phyloP scores from a whole-genome alignment of 2,888 invertebrate species.

The Eupsilia transversa region DNA sequence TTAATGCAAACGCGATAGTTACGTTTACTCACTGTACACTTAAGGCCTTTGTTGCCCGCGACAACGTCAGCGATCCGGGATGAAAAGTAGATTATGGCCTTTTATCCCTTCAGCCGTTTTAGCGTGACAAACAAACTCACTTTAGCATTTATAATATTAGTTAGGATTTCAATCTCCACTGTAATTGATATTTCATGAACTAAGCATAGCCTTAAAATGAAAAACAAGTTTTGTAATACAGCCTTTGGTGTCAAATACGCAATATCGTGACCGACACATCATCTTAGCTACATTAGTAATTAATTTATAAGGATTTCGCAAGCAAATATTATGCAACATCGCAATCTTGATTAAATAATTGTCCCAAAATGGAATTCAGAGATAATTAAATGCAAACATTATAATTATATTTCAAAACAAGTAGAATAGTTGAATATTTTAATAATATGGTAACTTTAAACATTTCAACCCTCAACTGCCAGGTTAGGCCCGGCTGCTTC shows the following conservation, averaged over 20 bases:
- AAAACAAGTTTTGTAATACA: slow-evolving; percentile 37
- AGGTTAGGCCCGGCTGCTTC: too few relatives aligned
- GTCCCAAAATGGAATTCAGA: slow-evolving; percentile 9
- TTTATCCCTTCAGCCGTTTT: too few relatives aligned
- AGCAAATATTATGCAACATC: slow-evolving; percentile 29
- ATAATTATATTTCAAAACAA: background rate
- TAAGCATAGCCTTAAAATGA: background rate
- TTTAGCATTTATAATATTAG: too few relatives aligned
- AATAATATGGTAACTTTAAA: background rate
- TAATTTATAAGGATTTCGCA: slow-evolving; percentile 28
- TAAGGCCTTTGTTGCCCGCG: too few relatives aligned
- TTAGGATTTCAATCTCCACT: too few relatives aligned
- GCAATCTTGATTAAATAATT: slow-evolving; percentile 16
- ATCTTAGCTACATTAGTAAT: slow-evolving; percentile 13
- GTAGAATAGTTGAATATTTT: background rate
- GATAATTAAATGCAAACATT: slow-evolving; percentile 13
- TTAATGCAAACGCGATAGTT: too few relatives aligned
- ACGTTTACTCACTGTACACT: too few relatives aligned
- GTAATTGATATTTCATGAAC: slow-evolving; percentile 4
- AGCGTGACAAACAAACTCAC: too few relatives aligned
- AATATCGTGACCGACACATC: slow-evolving; percentile 40
- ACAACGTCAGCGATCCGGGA: too few relatives aligned
- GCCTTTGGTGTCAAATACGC: slow-evolving; percentile 42
- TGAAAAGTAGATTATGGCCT: too few relatives aligned
- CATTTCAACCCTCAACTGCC: background rate